Percentiles rank a stretch among this genome's conserved stretches.
phyloP scores from a whole-genome alignment of 2,888 invertebrate species.

The Ypsolopha scabrella region DNA sequence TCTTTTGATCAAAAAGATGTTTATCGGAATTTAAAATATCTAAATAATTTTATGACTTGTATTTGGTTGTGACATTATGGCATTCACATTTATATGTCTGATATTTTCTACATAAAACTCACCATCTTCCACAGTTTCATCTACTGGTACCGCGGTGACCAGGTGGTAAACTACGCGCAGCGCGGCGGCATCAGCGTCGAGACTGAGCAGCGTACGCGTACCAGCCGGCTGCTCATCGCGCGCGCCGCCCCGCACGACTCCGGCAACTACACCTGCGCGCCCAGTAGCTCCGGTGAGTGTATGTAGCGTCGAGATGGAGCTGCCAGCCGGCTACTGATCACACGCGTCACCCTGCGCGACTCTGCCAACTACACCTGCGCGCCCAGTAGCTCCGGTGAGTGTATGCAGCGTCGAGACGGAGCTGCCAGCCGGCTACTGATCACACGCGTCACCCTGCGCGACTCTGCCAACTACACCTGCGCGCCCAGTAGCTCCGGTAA shows the following conservation, averaged over 20 bases:
- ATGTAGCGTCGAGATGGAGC: no score
- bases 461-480: constrained; percentile 93
- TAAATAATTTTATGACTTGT: no score
- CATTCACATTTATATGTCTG: no score
- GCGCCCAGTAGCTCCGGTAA: constrained; percentile 84
- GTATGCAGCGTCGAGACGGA: constrained; percentile 81
- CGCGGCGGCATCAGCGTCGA: constrained; percentile 89
- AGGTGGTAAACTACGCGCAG: constrained; percentile 87
- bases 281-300: constrained; percentile 77
- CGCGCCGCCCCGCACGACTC: constrained; percentile 87
- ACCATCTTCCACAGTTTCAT: constrained; percentile 67
- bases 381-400: constrained; percentile 80
- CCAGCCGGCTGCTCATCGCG: constrained; percentile 87
- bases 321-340: constrained; percentile 56
- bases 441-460: constrained; percentile 84
- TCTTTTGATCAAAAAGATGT: no score
- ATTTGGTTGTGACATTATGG: no score
- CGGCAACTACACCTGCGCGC: constrained; percentile 92
- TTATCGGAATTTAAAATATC: no score
- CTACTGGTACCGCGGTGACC: constrained; percentile 87
- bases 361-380: constrained; percentile 93
- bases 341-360: constrained; percentile 85
- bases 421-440: constrained; percentile 87
- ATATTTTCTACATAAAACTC: not conserved
- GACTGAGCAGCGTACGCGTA: constrained; percentile 87